A percentile compares a stretch with the other conserved stretches of the same genome.
These are phyloP conservation scores for Galaxias olidus DNA, from an alignment of 2,797 vertebrate species.

Conservation along the genomic window DNA sequence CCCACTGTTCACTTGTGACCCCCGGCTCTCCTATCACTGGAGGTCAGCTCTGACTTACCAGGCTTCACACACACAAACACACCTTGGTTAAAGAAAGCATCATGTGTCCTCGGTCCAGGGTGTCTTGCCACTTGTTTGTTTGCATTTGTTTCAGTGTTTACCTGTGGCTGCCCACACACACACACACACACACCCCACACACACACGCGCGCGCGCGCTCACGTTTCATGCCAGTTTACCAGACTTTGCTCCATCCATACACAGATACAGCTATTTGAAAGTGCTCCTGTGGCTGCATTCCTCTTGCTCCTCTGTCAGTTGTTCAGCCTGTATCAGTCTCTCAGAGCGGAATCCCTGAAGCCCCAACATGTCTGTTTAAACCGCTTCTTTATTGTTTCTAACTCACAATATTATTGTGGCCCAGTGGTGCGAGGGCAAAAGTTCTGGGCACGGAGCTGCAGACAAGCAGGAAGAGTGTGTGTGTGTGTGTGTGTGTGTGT, in stretches of 20 bases:
- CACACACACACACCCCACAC: constrained; percentile 28
- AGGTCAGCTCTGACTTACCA: background rate
- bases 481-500: background rate
- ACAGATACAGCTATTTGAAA: constrained; percentile 10
- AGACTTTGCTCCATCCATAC: constrained; percentile 4
- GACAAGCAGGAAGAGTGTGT: constrained; percentile 15
- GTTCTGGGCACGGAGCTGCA: constrained; percentile 34
- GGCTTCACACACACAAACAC: background rate
- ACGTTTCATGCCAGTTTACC: constrained; percentile 25
- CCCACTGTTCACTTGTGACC: constrained; percentile 32
- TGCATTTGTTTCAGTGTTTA: constrained; percentile 55
- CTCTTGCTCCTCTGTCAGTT: too few species aligned
- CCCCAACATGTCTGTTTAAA: constrained; percentile 46
- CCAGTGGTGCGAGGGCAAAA: constrained; percentile 25
- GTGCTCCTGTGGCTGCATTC: too few species aligned
- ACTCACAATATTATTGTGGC: constrained; percentile 73
- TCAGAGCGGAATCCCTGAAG: constrained; percentile 39
- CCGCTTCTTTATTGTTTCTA: constrained; percentile 63
- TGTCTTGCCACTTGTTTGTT: constrained; percentile 34
- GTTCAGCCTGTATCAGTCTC: constrained; percentile 54
- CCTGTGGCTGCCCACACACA: constrained; percentile 32
- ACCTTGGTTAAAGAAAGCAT: background rate
- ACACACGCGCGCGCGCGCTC: too few species aligned
- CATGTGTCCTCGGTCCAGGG: constrained; percentile 19
- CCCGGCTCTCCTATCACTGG: background rate